Base-by-base conservation (phyloP, 2,113 vertebrate genomes). In the Tiliqua scincoides region DNA sequence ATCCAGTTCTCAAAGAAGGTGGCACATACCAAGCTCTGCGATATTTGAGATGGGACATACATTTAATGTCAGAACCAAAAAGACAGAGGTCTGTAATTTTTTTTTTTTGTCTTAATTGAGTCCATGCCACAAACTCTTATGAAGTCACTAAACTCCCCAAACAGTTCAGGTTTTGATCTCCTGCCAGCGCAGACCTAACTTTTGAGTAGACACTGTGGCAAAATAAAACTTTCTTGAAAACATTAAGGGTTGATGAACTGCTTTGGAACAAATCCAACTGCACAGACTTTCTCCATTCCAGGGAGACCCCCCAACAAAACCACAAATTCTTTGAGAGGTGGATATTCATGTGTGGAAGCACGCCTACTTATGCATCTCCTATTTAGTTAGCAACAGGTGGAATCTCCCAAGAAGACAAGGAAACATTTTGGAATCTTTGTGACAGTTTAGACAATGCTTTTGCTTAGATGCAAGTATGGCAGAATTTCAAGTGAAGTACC, bases 141-240 rank as follows among this genome's bases (percentile, higher is more conserved):
- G 93, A 95, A 95, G 91, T 94, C 91, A 95, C 75, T 35, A 59
- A 59, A 85, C 71, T 85, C 90, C 89, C 88, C 90, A 91, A 93
- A 88, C 74, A 93, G 92, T 27, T 86, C 91, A 86, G 86, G 85
- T 95, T 95, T 96, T 96, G 95, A 95, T 95, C 94, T 87, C 61
- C 89, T 90, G 95, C 91, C 92, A 94, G 91, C 79, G 68, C 82
- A 94, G 87, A 89, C 90, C 94, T 91, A 89, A 93, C 94, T 87
- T 88, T 91, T 94, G 91, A 91, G 83, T 90, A 95, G 89, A 92
- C 85, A 83, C 88, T 94, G 90, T 25, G 0, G 91, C 89, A 92
- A 95, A 96, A 95, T 92, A 95, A 95, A 95, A 94, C 80, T 88
- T 95, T 93, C 95, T 95, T 96, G 95, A 95, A 96, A 95, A 95